Base-by-base conservation (phyloP, 2,888 invertebrate species). In the Piscicola geometra region DNA sequence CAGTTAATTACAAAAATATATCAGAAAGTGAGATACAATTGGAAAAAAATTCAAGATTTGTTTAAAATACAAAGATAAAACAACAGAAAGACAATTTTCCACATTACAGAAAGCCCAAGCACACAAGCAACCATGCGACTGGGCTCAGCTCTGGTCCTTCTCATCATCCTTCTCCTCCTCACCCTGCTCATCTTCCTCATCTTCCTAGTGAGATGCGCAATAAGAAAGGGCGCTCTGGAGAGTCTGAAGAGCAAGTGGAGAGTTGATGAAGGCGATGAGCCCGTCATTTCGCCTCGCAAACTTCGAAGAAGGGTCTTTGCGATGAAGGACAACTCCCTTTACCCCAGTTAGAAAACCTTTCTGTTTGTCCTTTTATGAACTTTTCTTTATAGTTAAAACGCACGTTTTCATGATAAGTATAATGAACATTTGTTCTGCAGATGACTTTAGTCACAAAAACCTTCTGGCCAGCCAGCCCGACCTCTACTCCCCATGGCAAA, bases 291-390 rank as follows among this genome's bases (percentile, higher is more conserved):
- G 3, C 25, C 60, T 5, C 60, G n/a, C 25, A 56, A 56, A 21
- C 60, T 56, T 5, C 9, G 25, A 56, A 5, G n/a, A 56, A 21
- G 60, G n/a, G 60, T 56, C n/a, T 56, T 56, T 21, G 21, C 60
- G 3, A 56, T 56, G 60, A 56, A 21, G 60, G 60, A 56, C n/a
- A 56, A 56, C 60, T 56, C 60, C n/a, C 21, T 25, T 18, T 56
- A 56, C 25, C 25, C 60, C 9, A 18, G 60, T 56, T 5, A 56
- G 60, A 18, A 5, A 41, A 5, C 15, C 41, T 15, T 5, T 41
- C 41, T n/a, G n/a, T n/a, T n/a, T n/a, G n/a, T n/a, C n/a, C n/a
- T n/a, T n/a, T n/a, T n/a, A n/a, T n/a, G n/a, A n/a, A n/a, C n/a
- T n/a, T n/a, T n/a, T n/a, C n/a, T n/a, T n/a, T n/a, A n/a, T n/a